Base-by-base conservation (phyloP, 2,888 invertebrate species). In the Sturmia bella region DNA sequence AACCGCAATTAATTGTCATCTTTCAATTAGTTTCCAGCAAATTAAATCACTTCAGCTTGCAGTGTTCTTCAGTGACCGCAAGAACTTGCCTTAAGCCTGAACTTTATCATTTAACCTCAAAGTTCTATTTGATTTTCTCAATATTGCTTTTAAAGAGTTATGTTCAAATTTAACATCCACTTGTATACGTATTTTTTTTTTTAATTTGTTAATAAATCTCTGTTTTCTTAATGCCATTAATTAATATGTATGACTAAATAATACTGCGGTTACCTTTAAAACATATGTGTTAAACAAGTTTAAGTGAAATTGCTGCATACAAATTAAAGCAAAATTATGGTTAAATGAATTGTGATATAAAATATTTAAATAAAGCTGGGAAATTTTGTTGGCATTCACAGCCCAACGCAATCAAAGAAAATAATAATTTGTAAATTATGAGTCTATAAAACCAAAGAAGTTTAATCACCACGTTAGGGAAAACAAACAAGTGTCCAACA, bases 381-480 rank as follows among this genome's bases (percentile, higher is more conserved):
- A 50, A 7, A 2, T 21, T 59, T 24, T 43, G 45, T 7, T 0
- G 24, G 6, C 43, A n/a, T 21, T 37, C 27, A n/a, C 32, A 7
- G n/a, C 15, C 39, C 52, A 68, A 32, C 21, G 41, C 43, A 69
- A 74, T 32, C 39, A 27, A 56, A 63, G 32, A 21, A 61, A 79
- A 56, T 69, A 41, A 48, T 43, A 24, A 56, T 57, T 43, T 64
- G 32, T 19, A 74, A 70, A 69, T 75, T 69, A 63, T 63, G 41
- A 74, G 74, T 80, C 57, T 75, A 80, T 80, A 69, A 74, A 63
- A 70, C 17, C 56, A 32, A 50, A 75, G 41, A 56, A 69, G 32
- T 70, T 50, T 54, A 63, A 54, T 41, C 32, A 48, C 11, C n/a
- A 54, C 15, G 11, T 12, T 4, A n/a, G 15, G n/a, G 2, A 13